These are phyloP conservation scores for Heliocidaris tuberculata DNA, from an alignment of 35 echinoderm and acorn worm genomes.

Conservation along the genomic window DNA sequence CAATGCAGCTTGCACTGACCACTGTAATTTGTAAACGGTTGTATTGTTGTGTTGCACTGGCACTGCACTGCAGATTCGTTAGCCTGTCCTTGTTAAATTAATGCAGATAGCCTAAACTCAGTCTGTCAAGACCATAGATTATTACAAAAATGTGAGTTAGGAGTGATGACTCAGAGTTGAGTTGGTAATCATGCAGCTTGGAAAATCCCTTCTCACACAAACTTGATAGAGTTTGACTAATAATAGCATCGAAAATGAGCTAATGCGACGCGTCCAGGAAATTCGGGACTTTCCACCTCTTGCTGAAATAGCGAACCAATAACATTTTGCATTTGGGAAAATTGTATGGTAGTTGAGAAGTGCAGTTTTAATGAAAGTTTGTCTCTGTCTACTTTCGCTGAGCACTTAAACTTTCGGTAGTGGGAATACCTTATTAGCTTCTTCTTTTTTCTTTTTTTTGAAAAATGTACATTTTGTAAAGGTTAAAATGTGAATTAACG, in stretches of 20 bases:
- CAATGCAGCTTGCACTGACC: neutral
- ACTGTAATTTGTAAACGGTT: too few relatives aligned
- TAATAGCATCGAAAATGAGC: neutral
- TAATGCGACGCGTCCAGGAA: neutral
- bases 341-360: neutral
- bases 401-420: too few relatives aligned
- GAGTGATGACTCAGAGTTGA: neutral
- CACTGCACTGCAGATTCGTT: too few relatives aligned
- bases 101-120: neutral
- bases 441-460: too few relatives aligned
- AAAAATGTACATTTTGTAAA: too few relatives aligned
- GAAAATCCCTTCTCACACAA: neutral
- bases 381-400: too few relatives aligned
- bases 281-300: slow-evolving; percentile 4
- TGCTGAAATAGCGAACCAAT: neutral
- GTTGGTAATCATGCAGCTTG: neutral
- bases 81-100: too few relatives aligned
- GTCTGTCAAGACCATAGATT: neutral
- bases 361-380: neutral
- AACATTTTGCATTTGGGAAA: neutral
- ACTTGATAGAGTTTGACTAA: neutral
- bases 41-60: too few relatives aligned
- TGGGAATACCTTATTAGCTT: too few relatives aligned
- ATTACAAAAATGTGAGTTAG: neutral
- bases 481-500: too few relatives aligned